phyloP scores from a whole-genome alignment of 30 jellyfish, hydroid and myxozoan species.

The Chironex yamaguchii region DNA sequence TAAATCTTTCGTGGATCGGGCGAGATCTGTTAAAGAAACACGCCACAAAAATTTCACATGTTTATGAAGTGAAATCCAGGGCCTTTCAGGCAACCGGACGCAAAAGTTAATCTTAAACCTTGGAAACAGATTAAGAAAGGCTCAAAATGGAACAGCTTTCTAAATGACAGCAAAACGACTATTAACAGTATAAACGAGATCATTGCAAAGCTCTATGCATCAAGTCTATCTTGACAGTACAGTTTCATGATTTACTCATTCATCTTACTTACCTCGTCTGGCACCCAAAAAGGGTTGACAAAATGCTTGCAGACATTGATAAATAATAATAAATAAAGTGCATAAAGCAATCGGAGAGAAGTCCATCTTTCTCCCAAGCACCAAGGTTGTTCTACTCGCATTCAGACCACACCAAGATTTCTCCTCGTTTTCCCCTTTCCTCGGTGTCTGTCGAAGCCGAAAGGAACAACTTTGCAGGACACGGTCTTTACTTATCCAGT shows the following conservation, averaged over 20 bases:
- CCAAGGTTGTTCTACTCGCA: neutral
- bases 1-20: neutral
- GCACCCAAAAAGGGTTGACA: neutral
- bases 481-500: too few relatives aligned
- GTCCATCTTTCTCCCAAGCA: neutral
- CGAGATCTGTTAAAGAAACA: neutral
- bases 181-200: too few relatives aligned
- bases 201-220: too few relatives aligned
- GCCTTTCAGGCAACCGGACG: too few relatives aligned
- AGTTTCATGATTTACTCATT: too few relatives aligned
- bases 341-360: neutral
- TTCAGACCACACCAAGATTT: neutral
- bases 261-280: neutral
- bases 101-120: neutral
- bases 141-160: too few relatives aligned
- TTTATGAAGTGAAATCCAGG: too few relatives aligned
- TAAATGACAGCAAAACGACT: too few relatives aligned
- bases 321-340: too few relatives aligned
- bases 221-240: too few relatives aligned
- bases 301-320: neutral
- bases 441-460: neutral
- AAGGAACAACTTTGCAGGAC: too few relatives aligned
- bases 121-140: neutral
- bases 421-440: neutral
- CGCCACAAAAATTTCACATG: too few relatives aligned